Evolutionary conservation across 2,113 vertebrate genomes (phyloP).

Genomic region (Barnardius zonarius): DNA sequence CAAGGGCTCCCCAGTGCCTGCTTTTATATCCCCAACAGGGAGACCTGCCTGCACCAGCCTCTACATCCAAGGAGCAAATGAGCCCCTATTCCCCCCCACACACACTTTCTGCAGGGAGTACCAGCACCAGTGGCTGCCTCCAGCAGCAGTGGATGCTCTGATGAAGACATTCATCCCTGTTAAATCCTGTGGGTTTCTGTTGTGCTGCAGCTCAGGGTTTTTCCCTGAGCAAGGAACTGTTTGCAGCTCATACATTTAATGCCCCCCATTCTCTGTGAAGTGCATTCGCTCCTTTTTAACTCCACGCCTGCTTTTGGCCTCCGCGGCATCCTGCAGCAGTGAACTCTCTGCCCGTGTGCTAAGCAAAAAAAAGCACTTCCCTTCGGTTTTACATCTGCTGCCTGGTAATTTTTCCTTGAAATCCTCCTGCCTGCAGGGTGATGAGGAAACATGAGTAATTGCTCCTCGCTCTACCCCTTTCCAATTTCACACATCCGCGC

Average conservation of each 20-base stretch:
- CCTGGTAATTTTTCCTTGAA: conserved; percentile 27
- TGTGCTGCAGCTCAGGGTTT: neutral
- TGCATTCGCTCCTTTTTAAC: neutral
- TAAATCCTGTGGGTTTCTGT: neutral
- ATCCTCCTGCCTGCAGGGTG: conserved; percentile 45
- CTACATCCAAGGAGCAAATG: neutral
- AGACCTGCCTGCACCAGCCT: neutral
- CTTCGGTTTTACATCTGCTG: conserved; percentile 10
- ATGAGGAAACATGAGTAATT: conserved; percentile 35
- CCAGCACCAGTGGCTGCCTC: accelerated
- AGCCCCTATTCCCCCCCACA: neutral
- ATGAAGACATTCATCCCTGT: neutral
- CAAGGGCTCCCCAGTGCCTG: neutral
- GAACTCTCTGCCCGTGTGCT: neutral
- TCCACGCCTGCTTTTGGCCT: neutral
- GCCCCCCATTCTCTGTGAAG: neutral
- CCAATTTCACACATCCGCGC: neutral
- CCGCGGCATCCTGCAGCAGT: neutral
- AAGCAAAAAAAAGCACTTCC: neutral
- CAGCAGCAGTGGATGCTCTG: neutral
- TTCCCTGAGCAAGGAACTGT: neutral
- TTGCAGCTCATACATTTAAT: neutral
- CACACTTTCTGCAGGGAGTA: neutral
- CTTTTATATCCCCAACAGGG: neutral
- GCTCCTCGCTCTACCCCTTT: neutral